Evolutionary conservation across 2,888 invertebrate species (phyloP).

Genomic region (Micropterix aruncella): DNA sequence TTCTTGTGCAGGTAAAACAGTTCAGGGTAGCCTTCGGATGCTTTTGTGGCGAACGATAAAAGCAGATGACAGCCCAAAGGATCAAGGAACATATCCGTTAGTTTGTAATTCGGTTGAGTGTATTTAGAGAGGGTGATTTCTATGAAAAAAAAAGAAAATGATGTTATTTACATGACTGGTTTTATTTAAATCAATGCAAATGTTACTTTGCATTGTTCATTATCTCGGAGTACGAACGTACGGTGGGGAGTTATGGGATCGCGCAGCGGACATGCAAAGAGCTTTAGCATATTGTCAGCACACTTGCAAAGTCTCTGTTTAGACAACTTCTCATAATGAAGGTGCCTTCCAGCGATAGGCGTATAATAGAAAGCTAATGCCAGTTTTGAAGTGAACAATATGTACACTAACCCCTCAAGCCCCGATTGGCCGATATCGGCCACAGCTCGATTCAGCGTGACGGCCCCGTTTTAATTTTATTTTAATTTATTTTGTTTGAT

Average conservation of each 20-base stretch:
- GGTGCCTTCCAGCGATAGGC: too few species aligned
- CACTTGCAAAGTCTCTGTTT: background rate
- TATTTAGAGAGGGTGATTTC: conserved; percentile 61
- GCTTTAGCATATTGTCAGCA: conserved; percentile 1
- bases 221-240: background rate
- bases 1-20: conserved; percentile 69
- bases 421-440: too few species aligned
- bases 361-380: too few species aligned
- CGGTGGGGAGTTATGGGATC: conserved; percentile 18
- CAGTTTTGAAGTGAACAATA: too few species aligned
- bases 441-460: too few species aligned
- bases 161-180: too few species aligned
- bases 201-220: conserved; percentile 1
- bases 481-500: too few species aligned
- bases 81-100: conserved; percentile 65
- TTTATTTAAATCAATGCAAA: too few species aligned
- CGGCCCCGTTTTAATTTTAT: too few species aligned
- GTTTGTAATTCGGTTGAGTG: conserved; percentile 39
- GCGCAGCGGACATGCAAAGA: conserved; percentile 7
- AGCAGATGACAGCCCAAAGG: conserved; percentile 78
- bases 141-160: conserved; percentile 23
- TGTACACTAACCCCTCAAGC: too few species aligned
- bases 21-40: conserved; percentile 48
- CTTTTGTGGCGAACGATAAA: conserved; percentile 53
- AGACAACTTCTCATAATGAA: background rate